phyloP scores from a whole-genome alignment of 2,888 invertebrate genomes.

The Salpingus planirostris region DNA sequence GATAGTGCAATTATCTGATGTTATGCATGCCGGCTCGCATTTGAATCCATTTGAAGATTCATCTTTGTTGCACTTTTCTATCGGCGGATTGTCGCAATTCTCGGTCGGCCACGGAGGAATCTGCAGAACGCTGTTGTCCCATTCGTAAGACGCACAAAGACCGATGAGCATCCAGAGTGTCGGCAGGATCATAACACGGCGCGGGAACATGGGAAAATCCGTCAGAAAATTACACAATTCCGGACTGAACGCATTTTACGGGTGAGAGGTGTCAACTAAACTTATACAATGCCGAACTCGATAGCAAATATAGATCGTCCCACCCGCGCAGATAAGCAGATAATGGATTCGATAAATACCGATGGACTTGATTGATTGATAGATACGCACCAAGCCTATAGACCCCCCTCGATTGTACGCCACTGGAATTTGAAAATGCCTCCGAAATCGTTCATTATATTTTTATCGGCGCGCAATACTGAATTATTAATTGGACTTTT shows the following conservation, averaged over 20 bases:
- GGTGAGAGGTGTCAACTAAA: conserved; percentile 26
- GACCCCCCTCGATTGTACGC: too few relatives aligned
- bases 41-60: conserved; percentile 1
- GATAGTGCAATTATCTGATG: conserved; percentile 50
- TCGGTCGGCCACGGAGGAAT: conserved; percentile 19
- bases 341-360: conserved; percentile 20
- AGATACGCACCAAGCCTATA: too few relatives aligned
- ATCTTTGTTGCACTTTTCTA: conserved; percentile 2
- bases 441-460: too few relatives aligned
- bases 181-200: conserved; percentile 9
- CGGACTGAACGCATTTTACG: conserved; percentile 25
- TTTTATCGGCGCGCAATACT: too few relatives aligned
- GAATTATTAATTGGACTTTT: too few relatives aligned
- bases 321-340: conserved; percentile 30
- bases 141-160: conserved; percentile 5
- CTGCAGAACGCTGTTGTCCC: conserved; percentile 19
- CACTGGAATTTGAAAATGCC: too few relatives aligned
- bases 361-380: too few relatives aligned
- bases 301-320: conserved; percentile 36
- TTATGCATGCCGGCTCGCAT: conserved; percentile 20
- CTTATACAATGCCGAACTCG: conserved; percentile 21
- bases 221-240: conserved; percentile 7
- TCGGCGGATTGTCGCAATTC: conserved; percentile 5
- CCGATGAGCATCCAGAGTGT: conserved; percentile 6
- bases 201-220: conserved; percentile 4